Evolutionary conservation across 1,140 invertebrate genomes (phyloP).

Genomic region (Lineus longissimus): DNA sequence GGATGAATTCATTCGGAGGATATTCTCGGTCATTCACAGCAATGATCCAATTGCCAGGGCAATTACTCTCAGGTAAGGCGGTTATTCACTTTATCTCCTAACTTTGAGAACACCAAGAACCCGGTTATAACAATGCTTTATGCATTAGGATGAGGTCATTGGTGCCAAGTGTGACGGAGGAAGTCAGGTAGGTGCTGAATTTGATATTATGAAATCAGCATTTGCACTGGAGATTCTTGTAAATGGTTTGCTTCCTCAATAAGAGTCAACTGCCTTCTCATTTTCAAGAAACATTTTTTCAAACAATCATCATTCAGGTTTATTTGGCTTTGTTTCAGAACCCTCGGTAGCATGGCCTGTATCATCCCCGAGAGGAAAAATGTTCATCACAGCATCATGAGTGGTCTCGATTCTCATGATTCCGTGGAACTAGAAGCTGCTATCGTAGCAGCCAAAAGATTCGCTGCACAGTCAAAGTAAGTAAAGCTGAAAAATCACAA

Average conservation of each 20-base stretch:
- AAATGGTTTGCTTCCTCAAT: no score
- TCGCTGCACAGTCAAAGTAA: slow-evolving; percentile 86
- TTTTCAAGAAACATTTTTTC: no score
- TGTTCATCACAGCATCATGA: slow-evolving; percentile 89
- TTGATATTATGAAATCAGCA: no score
- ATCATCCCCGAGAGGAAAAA: slow-evolving; percentile 91
- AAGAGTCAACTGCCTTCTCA: no score
- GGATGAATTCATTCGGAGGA: slow-evolving; percentile 87
- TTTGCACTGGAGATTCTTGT: no score
- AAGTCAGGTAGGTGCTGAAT: no score
- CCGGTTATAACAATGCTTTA: neutral
- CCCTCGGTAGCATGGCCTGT: slow-evolving; percentile 83
- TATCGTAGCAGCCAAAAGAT: slow-evolving; percentile 88
- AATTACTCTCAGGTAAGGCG: slow-evolving; percentile 68
- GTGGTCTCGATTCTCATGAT: slow-evolving; percentile 90
- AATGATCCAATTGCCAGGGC: slow-evolving; percentile 93
- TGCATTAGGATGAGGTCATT: no score
- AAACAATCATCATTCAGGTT: no score
- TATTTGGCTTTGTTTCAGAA: no score
- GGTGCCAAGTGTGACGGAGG: no score
- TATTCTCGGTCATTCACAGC: slow-evolving; percentile 93
- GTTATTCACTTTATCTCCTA: neutral
- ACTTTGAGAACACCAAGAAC: neutral
- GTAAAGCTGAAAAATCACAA: slow-evolving; percentile 22
- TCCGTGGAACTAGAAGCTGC: slow-evolving; percentile 92